Conservation (phyloP, 2,888 invertebrate species). For the Cataglyphis rosenhaueri region DNA sequence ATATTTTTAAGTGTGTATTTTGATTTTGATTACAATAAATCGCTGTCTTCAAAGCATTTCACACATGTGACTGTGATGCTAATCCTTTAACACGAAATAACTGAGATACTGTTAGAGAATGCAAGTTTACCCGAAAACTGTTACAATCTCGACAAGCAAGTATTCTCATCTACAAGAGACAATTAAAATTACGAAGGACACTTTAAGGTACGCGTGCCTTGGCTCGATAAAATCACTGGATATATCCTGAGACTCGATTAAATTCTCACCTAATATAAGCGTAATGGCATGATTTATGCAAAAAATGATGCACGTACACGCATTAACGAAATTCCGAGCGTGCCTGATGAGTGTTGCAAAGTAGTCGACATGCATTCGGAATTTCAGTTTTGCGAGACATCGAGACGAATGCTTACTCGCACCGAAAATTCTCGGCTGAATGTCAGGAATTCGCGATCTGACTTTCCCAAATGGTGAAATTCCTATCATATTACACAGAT, state of each 20-base stretch:
- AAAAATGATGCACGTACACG: not conserved
- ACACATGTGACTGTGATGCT: not conserved
- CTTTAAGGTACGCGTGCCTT: not conserved
- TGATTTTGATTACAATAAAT: not conserved
- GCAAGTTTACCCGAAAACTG: not conserved
- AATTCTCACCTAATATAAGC: not conserved
- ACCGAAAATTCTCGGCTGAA: not conserved
- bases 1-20: not conserved
- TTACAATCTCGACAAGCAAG: slow-evolving; percentile 1
- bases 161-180: not conserved
- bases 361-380: not conserved
- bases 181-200: slow-evolving; percentile 21
- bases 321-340: slow-evolving; percentile 6
- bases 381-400: slow-evolving; percentile 24
- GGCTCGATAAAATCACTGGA: not conserved
- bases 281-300: not conserved
- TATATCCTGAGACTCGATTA: slow-evolving; percentile 10
- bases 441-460: slow-evolving; percentile 5
- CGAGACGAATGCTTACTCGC: slow-evolving; percentile 5
- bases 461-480: slow-evolving; percentile 30
- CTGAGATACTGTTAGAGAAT: not conserved
- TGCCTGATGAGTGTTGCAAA: not conserved
- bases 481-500: not conserved
- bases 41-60: not conserved
- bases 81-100: not conserved